Conservation (phyloP, 2,113 vertebrate genomes). For the Megalops atlanticus region DNA sequence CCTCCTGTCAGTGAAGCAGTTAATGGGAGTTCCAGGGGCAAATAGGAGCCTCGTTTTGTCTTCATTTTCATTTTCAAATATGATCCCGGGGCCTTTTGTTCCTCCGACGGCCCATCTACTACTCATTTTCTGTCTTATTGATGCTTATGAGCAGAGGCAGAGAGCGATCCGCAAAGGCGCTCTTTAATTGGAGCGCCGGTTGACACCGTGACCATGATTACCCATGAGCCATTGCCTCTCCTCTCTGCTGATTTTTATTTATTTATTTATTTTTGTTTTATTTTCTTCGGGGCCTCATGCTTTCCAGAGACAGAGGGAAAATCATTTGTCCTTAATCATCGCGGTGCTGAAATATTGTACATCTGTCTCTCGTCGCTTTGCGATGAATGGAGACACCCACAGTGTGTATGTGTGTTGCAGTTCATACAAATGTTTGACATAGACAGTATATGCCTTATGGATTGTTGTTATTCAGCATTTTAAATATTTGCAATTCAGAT, state of each 20-base stretch:
- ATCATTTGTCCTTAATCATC: slow-evolving; percentile 67
- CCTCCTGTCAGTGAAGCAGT: slow-evolving; percentile 80
- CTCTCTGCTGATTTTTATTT: slow-evolving; percentile 70
- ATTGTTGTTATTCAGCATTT: no score
- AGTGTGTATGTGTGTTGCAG: no score
- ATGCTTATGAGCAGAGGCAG: slow-evolving; percentile 85
- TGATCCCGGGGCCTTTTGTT: slow-evolving; percentile 81
- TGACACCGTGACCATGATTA: slow-evolving; percentile 79
- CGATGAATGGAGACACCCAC: no score
- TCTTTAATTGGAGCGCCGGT: slow-evolving; percentile 81
- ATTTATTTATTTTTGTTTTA: slow-evolving; percentile 36
- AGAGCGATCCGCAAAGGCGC: slow-evolving; percentile 81
- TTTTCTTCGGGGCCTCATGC: neutral
- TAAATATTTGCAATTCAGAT: no score
- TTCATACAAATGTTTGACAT: no score
- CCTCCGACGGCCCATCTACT: slow-evolving; percentile 81
- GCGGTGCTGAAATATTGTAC: slow-evolving; percentile 64
- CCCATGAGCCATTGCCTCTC: slow-evolving; percentile 77
- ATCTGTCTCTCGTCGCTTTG: neutral
- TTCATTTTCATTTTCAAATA: slow-evolving; percentile 84
- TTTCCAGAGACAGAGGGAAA: slow-evolving; percentile 45
- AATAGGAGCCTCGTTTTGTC: slow-evolving; percentile 82
- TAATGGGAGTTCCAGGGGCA: slow-evolving; percentile 85
- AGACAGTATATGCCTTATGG: no score
- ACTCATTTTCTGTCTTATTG: slow-evolving; percentile 83